phyloP scores from a whole-genome alignment of 2,797 vertebrate genomes.

The Acipenser oxyrinchus region DNA sequence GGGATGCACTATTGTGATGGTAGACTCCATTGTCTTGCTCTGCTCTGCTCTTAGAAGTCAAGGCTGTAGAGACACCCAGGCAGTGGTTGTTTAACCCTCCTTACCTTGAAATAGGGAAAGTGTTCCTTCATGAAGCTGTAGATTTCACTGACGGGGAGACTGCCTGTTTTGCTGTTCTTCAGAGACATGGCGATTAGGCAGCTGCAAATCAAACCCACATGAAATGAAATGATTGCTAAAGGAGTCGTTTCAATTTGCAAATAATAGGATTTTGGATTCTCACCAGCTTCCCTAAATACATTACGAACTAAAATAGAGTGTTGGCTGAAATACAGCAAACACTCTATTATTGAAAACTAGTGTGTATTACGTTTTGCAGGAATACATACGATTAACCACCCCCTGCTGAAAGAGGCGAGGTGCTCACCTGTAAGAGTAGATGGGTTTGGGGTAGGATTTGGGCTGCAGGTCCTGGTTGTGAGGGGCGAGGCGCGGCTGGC shows the following conservation, averaged over 20 bases:
- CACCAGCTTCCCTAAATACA: background rate
- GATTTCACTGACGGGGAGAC: slow-evolving; percentile 94
- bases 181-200: slow-evolving; percentile 96
- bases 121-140: slow-evolving; percentile 99
- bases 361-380: background rate
- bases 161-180: slow-evolving; percentile 96
- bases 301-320: background rate
- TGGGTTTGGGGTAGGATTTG: slow-evolving; percentile 93
- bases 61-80: background rate
- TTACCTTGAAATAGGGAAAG: slow-evolving; percentile 86
- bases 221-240: background rate
- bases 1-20: no score
- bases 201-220: slow-evolving; percentile 42
- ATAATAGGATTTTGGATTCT: no score
- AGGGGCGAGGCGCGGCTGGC: slow-evolving; percentile 72
- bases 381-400: background rate
- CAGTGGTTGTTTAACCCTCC: background rate
- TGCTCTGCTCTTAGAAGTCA: background rate
- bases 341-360: background rate
- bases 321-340: no score
- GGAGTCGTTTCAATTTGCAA: no score
- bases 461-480: slow-evolving; percentile 81
- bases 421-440: slow-evolving; percentile 94
- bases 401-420: background rate
- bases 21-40: background rate